Base-by-base conservation (phyloP, 2,797 vertebrate genomes). In the Dendrocincla fuliginosa region DNA sequence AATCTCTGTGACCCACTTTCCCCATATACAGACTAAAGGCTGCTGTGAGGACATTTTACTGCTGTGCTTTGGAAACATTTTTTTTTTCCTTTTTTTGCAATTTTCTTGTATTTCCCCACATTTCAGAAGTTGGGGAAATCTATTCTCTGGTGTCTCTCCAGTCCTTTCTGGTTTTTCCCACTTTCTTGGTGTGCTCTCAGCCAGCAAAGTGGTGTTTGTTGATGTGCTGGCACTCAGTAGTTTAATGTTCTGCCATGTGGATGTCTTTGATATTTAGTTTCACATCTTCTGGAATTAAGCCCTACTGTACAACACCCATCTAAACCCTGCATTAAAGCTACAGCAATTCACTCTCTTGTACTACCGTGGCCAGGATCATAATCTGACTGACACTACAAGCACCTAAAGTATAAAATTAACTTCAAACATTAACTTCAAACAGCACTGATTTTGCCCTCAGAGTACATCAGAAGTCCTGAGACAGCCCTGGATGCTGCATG, bases 1-100 rank as follows among this genome's bases (percentile, higher is more conserved):
- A 79, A 94, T 63, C 59, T 86, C 70, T 35, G 17, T 84, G 87
- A 81, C 95, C 67, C 73, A 33, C 44, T 86, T 93, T 91, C 50
- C 89, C 94, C 47, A 53, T 3, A 49, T 24, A 32, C 44, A 82
- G 70, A 32, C 53, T 50, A 49, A 71, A 61, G 39, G 59, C 84
- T 42, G 33, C 74, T 60, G 20, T 52, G 35, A 76, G 55, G 88
- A 87, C 10, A 30, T 5, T 33, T 25, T 68, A 84, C 64, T 50
- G 13, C 47, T 61, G 24, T 42, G 32, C 53, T 61, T 81, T 53
- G 39, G 52, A 68, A 76, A 60, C 11, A 28, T 13, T 17, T 22
- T 33, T 25, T 32, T 18, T 28, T 24, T 19, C 9, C 0, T 23
- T 32, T 18, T 25, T 24, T 22, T 10, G 0, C 13, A 77, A 71